phyloP scores from a whole-genome alignment of 2,113 vertebrate species.

The Scopus umbretta region DNA sequence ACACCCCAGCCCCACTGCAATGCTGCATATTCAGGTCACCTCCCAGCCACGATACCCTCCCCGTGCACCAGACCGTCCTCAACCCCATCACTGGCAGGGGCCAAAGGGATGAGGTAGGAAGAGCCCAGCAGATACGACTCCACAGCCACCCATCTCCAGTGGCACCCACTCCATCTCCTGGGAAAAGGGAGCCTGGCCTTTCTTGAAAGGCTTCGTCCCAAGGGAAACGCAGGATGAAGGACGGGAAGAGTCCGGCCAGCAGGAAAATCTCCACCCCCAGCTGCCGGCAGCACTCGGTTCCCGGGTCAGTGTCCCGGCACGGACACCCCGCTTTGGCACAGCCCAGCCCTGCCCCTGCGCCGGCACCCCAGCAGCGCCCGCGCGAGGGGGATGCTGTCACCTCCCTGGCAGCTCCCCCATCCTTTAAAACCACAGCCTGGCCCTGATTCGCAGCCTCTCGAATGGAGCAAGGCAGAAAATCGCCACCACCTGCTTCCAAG shows the following conservation, averaged over 20 bases:
- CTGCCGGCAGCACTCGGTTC: not conserved
- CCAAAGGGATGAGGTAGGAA: not conserved
- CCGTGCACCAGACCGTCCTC: accelerated
- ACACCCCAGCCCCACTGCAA: not conserved
- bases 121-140: not conserved
- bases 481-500: not conserved
- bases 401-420: not conserved
- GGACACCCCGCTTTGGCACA: not conserved
- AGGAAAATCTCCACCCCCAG: not conserved
- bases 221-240: not conserved
- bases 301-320: not conserved
- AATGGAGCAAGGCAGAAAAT: not conserved
- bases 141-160: not conserved
- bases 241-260: not conserved
- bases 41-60: accelerated
- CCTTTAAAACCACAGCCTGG: not conserved
- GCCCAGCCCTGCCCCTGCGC: not conserved
- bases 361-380: not conserved
- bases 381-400: not conserved
- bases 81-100: not conserved
- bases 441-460: not conserved
- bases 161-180: not conserved
- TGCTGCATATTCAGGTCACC: not conserved
- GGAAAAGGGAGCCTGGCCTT: not conserved
- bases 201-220: not conserved